Evolutionary conservation across 2,888 invertebrate species (phyloP).

Genomic region (Ischnus inquisitorius): DNA sequence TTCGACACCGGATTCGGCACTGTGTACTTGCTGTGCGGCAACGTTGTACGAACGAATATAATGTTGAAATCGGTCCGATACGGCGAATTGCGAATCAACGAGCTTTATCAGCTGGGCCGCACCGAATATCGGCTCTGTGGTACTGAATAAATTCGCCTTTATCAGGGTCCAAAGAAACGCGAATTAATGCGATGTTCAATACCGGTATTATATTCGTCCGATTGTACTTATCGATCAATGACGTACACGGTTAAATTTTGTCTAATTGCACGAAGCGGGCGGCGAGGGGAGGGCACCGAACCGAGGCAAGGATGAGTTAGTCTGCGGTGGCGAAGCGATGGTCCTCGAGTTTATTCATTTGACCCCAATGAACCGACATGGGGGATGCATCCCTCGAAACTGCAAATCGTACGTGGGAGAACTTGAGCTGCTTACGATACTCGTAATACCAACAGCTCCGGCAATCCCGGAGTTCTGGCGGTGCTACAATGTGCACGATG

Average conservation of each 20-base stretch:
- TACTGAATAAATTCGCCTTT: slow-evolving; percentile 21
- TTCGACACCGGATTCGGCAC: not conserved
- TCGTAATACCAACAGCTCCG: slow-evolving; percentile 38
- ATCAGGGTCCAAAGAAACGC: slow-evolving; percentile 19
- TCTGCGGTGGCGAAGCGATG: slow-evolving; percentile 3
- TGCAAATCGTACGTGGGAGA: slow-evolving; percentile 43
- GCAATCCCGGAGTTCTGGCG: slow-evolving; percentile 29
- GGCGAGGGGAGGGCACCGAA: not conserved
- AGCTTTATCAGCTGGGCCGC: slow-evolving; percentile 37
- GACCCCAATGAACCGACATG: slow-evolving; percentile 37
- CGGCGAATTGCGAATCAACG: slow-evolving; percentile 18
- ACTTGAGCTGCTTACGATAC: slow-evolving; percentile 57
- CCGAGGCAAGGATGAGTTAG: not conserved
- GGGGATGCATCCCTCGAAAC: slow-evolving; percentile 21
- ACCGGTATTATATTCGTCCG: slow-evolving; percentile 21
- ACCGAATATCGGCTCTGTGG: not conserved
- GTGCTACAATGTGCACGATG: not conserved
- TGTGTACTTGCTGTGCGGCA: not conserved
- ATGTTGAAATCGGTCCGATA: slow-evolving; percentile 29
- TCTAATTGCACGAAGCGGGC: not conserved
- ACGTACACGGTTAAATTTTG: slow-evolving; percentile 22
- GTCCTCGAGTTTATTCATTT: slow-evolving; percentile 34
- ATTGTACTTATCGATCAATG: not conserved
- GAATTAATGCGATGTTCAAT: slow-evolving; percentile 31
- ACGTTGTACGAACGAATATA: slow-evolving; percentile 13